Percentiles rank a stretch among this genome's conserved stretches.
Conservation (phyloP, 2,888 invertebrate species). For the Lasioglossum pauxillum region DNA sequence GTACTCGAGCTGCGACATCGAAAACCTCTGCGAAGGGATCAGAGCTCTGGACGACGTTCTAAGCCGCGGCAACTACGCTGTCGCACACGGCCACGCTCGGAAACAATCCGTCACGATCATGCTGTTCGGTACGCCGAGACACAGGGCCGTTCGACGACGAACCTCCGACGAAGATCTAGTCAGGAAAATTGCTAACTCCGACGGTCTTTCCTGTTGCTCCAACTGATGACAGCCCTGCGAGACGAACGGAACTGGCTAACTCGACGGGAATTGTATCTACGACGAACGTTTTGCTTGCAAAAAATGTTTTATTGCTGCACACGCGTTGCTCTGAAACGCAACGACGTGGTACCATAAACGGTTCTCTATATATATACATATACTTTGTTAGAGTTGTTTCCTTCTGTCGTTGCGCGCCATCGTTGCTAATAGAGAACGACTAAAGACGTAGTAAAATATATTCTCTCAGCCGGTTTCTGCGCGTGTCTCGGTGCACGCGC, state of each 20-base stretch:
- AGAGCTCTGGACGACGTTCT: slow-evolving; percentile 77
- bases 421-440: slow-evolving; percentile 41
- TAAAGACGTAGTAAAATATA: slow-evolving; percentile 70
- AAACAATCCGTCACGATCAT: slow-evolving; percentile 64
- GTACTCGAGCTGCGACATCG: slow-evolving; percentile 74
- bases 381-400: neutral
- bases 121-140: slow-evolving; percentile 73
- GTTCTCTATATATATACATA: neutral
- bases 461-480: slow-evolving; percentile 5
- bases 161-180: neutral
- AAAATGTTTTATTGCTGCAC: slow-evolving; percentile 36
- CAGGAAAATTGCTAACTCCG: slow-evolving; percentile 45
- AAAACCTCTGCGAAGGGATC: slow-evolving; percentile 78
- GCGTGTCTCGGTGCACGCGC: neutral
- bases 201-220: slow-evolving; percentile 24
- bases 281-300: slow-evolving; percentile 3
- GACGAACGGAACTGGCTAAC: neutral
- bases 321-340: slow-evolving; percentile 1
- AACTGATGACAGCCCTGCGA: slow-evolving; percentile 31
- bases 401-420: slow-evolving; percentile 2
- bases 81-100: slow-evolving; percentile 10
- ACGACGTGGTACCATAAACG: neutral
- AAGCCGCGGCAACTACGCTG: slow-evolving; percentile 52
- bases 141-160: slow-evolving; percentile 31
- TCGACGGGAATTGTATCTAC: neutral